phyloP scores from a whole-genome alignment of 2,888 invertebrate species.

The Hetaerina titia region DNA sequence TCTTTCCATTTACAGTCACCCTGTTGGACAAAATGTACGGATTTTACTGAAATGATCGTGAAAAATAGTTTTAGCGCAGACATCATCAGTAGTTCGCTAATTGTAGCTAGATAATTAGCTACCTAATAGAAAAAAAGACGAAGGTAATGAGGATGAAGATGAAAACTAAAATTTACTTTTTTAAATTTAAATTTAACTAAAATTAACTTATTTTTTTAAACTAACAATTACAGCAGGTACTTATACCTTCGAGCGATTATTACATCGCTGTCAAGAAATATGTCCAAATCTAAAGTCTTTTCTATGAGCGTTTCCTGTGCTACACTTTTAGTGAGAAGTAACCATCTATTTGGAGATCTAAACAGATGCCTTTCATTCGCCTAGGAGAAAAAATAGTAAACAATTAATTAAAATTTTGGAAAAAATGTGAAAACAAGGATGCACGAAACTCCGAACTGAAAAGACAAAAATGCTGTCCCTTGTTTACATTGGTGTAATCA shows the following conservation, averaged over 20 bases:
- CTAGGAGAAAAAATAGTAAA: constrained; percentile 74
- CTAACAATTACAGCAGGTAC: too few species aligned
- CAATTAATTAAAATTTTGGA: too few species aligned
- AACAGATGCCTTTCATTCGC: constrained; percentile 77
- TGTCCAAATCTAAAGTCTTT: constrained; percentile 28
- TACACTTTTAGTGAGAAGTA: constrained; percentile 73
- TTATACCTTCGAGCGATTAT: constrained; percentile 40
- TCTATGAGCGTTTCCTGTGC: background rate
- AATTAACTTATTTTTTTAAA: too few species aligned
- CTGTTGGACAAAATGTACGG: background rate
- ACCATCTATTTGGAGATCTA: constrained; percentile 80
- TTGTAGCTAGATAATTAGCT: too few species aligned
- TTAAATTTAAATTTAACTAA: too few species aligned
- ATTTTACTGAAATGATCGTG: background rate
- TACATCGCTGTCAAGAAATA: constrained; percentile 68
- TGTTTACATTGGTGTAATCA: too few species aligned
- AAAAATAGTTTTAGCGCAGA: background rate
- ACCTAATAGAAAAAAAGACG: too few species aligned
- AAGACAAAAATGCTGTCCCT: too few species aligned
- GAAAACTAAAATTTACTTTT: background rate
- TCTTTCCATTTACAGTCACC: background rate
- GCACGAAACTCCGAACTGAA: too few species aligned
- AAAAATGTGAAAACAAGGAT: too few species aligned
- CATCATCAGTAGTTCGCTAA: background rate
- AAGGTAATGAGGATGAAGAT: background rate